A percentile compares a stretch with the other conserved stretches of the same genome.
These are phyloP conservation scores for Drosophila paranaensis DNA, from an alignment of 2,888 invertebrate genomes.

Conservation along the genomic window DNA sequence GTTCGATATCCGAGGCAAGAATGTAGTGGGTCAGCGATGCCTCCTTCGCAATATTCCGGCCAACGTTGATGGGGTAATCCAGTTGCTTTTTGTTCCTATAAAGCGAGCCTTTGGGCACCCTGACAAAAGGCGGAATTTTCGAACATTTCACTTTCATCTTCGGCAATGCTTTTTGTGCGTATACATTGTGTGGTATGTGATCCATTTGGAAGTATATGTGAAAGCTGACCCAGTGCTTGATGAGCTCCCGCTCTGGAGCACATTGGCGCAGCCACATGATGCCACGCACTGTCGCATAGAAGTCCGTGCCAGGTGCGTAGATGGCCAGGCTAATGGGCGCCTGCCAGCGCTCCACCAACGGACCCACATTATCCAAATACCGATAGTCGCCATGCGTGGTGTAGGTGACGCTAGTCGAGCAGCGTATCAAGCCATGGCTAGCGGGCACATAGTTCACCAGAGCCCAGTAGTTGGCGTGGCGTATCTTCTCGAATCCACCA, in stretches of 20 bases:
- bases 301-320: slow-evolving; percentile 88
- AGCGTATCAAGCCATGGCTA: slow-evolving; percentile 29
- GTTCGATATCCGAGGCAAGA: slow-evolving; percentile 93
- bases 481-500: neutral
- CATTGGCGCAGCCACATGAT: slow-evolving; percentile 87
- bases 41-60: slow-evolving; percentile 92
- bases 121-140: slow-evolving; percentile 40
- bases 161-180: slow-evolving; percentile 38
- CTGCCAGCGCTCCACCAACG: slow-evolving; percentile 88
- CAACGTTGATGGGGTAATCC: slow-evolving; percentile 94
- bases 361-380: slow-evolving; percentile 74
- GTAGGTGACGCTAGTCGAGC: slow-evolving; percentile 39
- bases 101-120: neutral
- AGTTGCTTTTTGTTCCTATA: slow-evolving; percentile 87
- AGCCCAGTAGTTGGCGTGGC: slow-evolving; percentile 33
- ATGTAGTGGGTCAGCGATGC: slow-evolving; percentile 91
- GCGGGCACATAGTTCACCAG: slow-evolving; percentile 49
- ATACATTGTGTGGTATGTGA: slow-evolving; percentile 85
- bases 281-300: slow-evolving; percentile 86
- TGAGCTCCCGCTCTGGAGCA: slow-evolving; percentile 84
- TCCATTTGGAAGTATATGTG: slow-evolving; percentile 87
- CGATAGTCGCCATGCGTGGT: slow-evolving; percentile 55
- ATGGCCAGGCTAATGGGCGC: slow-evolving; percentile 88
- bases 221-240: slow-evolving; percentile 87
- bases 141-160: slow-evolving; percentile 51